Evolutionary conservation across 2,113 vertebrate genomes (phyloP).

Genomic region (Chroicocephalus ridibundus): DNA sequence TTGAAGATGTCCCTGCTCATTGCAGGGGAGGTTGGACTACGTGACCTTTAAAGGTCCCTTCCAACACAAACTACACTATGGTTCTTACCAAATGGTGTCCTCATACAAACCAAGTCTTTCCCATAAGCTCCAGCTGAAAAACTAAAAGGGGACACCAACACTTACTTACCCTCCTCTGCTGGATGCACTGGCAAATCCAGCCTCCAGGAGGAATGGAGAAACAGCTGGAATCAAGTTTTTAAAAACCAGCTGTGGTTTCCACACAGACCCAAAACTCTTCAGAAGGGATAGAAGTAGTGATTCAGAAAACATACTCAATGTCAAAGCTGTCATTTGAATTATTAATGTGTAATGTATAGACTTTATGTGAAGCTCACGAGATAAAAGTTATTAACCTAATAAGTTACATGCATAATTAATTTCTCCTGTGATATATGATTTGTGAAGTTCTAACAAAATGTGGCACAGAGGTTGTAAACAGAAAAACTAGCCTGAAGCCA

Average conservation of each 20-base stretch:
- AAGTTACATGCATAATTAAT: slow-evolving; percentile 62
- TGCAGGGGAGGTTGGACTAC: background rate
- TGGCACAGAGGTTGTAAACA: slow-evolving; percentile 35
- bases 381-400: slow-evolving; percentile 35
- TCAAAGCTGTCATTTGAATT: slow-evolving; percentile 29
- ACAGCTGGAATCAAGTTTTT: background rate
- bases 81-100: background rate
- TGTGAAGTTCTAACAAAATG: slow-evolving; percentile 33
- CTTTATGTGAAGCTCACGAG: background rate
- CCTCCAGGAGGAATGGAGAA: background rate
- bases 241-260: background rate
- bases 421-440: slow-evolving; percentile 12
- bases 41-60: background rate
- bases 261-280: background rate
- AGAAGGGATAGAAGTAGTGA: background rate
- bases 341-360: slow-evolving; percentile 1
- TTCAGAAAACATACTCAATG: background rate
- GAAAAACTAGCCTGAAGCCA: slow-evolving; percentile 52
- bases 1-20: background rate
- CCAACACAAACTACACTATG: background rate
- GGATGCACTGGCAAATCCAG: background rate
- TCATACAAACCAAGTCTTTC: background rate
- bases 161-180: background rate
- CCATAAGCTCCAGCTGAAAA: background rate
- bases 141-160: background rate